Base-by-base conservation (phyloP, 2,113 vertebrate species). In the Alaudala cheleensis region DNA sequence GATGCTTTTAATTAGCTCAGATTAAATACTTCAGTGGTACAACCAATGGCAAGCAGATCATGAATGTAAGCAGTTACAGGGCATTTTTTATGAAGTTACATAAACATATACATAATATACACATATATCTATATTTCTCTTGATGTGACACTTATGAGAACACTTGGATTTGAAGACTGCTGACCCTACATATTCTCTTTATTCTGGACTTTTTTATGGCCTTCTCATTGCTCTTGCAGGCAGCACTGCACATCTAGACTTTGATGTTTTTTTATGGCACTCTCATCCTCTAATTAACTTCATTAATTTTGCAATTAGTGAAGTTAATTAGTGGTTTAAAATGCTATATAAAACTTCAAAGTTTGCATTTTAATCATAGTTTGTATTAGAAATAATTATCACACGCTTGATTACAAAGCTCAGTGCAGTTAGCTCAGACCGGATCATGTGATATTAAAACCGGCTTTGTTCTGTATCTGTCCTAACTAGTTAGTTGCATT, bases 321-420 rank as follows among this genome's bases (percentile, higher is more conserved):
- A 65, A 97, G 95, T 97, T 97, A 98, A 98, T 98, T 97, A 97
- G 77, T 96, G 85, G 87, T 76, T 92, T 94, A 98, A 96, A 97
- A 97, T 97, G 53, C 86, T 57, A 12, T 97, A 94, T 97, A 97
- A 98, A 98, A 97, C 97, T 97, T 98, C 97, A 98, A 98, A 98
- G 96, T 97, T 93, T 93, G 53, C 70, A 95, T 97, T 97, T 98
- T 98, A 98, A 97, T 97, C 95, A 96, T 93, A 94, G 92, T 97
- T 97, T 97, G 45, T 85, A 81, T 94, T 94, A 84, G 91, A 97
- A 97, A 96, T 95, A 97, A 97, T 95, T 96, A 94, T 95, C 93
- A 93, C 64, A 90, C 1, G 9, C 90, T 94, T 97, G 66, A 94
- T 97, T 97, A 95, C 85, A 93, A 95, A 90, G 86, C 62, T 93